A percentile compares a stretch with the other conserved stretches of the same genome.
phyloP scores from a whole-genome alignment of 2,113 vertebrate species.

The Cololabis saira region DNA sequence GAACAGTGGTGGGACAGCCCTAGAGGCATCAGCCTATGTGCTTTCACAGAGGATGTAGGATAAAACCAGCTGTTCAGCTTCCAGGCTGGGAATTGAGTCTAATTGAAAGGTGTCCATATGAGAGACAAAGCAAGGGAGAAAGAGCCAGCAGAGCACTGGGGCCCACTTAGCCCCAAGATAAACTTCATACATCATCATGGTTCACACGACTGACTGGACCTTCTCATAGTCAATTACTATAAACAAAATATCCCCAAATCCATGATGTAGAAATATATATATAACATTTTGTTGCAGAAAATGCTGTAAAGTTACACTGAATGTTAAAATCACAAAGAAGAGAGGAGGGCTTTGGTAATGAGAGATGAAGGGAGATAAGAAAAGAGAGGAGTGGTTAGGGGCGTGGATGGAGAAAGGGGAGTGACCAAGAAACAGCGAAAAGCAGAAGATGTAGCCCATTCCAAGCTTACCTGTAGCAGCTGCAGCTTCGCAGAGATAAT shows the following conservation, averaged over 20 bases:
- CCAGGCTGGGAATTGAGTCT: conserved; percentile 62
- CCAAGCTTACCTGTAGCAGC: conserved; percentile 70
- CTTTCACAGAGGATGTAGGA: conserved; percentile 62
- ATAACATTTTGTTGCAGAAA: neutral
- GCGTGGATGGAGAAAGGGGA: neutral
- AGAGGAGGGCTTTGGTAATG: neutral
- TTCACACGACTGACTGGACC: conserved; percentile 2
- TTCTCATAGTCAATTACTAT: conserved; percentile 7
- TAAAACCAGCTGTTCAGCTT: conserved; percentile 77
- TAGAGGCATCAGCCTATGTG: conserved; percentile 63
- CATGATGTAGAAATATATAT: no score
- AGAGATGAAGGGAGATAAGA: neutral
- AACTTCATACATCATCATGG: conserved; percentile 18
- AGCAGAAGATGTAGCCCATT: neutral
- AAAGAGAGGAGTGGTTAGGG: neutral
- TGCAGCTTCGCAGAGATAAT: conserved; percentile 81
- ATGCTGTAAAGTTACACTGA: neutral
- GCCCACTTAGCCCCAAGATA: neutral
- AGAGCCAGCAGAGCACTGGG: conserved; percentile 11
- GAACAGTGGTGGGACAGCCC: conserved; percentile 70
- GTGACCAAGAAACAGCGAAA: neutral
- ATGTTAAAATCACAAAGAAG: neutral
- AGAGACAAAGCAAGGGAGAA: conserved; percentile 28
- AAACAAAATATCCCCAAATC: neutral
- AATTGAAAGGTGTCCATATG: conserved; percentile 78